Percentiles rank a stretch among this genome's conserved stretches.
phyloP scores from a whole-genome alignment of 1,140 invertebrate genomes.

The Meloidogyne hapla region DNA sequence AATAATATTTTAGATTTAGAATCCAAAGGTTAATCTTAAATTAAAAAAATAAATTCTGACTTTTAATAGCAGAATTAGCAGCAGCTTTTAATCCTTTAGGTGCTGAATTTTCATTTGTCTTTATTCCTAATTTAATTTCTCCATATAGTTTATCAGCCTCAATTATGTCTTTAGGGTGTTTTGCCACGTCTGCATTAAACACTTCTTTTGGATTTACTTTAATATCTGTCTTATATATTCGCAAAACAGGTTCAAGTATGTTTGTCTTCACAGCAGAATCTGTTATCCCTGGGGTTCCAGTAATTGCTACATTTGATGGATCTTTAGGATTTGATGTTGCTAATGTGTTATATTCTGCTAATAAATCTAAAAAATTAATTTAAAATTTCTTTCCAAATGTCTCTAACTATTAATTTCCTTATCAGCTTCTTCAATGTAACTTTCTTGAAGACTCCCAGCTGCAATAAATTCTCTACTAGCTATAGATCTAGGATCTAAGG shows the following conservation, averaged over 20 bases:
- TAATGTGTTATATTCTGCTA: not conserved
- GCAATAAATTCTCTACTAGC: not conserved
- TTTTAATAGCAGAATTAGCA: not conserved
- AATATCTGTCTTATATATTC: not conserved
- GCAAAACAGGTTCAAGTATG: not conserved
- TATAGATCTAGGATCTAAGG: not conserved
- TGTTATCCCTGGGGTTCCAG: not conserved
- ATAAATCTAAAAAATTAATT: not conserved
- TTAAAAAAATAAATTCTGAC: not conserved
- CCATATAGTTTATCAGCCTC: not conserved
- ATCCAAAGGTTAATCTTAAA: too few relatives aligned
- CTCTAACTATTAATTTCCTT: not conserved
- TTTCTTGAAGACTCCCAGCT: not conserved
- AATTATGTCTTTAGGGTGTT: not conserved
- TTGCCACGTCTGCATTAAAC: not conserved
- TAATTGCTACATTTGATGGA: not conserved
- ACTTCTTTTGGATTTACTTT: not conserved
- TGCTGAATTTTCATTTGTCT: conserved; percentile 1
- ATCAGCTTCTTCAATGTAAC: not conserved
- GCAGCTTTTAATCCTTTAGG: not conserved
- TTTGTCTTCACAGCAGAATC: not conserved
- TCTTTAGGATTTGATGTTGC: not conserved
- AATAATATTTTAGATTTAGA: too few relatives aligned
- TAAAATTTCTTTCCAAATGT: too few relatives aligned
- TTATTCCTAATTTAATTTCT: not conserved